These are phyloP conservation scores for Opisthograptis luteolata DNA, from an alignment of 2,888 invertebrate species.

Conservation along the genomic window DNA sequence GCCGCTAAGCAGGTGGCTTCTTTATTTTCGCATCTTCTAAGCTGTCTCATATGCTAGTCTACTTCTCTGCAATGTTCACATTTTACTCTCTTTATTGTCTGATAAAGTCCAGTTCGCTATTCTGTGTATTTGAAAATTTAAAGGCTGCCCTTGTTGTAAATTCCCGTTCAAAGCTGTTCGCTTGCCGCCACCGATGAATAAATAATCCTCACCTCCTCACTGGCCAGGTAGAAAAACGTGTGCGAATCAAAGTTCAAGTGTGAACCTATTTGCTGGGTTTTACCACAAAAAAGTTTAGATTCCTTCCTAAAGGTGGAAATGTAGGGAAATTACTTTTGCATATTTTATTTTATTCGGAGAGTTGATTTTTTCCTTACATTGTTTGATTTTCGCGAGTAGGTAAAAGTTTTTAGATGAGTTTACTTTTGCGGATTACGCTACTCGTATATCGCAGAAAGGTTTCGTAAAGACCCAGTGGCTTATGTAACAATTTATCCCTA, in stretches of 20 bases:
- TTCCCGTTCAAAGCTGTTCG: constrained; percentile 55
- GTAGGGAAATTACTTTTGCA: constrained; percentile 28
- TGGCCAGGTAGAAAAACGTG: constrained; percentile 17
- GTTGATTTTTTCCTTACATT: constrained; percentile 21
- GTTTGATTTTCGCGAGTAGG: constrained; percentile 20
- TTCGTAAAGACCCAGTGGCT: not conserved
- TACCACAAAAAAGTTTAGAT: constrained; percentile 20
- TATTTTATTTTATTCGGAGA: constrained; percentile 22
- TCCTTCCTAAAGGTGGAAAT: constrained; percentile 16
- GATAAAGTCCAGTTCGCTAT: constrained; percentile 73
- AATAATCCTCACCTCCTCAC: constrained; percentile 56
- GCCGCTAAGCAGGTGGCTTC: constrained; percentile 52
- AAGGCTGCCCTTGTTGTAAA: constrained; percentile 72
- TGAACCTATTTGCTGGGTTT: constrained; percentile 27
- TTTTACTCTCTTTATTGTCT: constrained; percentile 74
- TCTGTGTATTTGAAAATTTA: constrained; percentile 74
- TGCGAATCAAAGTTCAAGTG: constrained; percentile 35
- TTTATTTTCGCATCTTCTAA: constrained; percentile 56
- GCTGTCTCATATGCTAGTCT: constrained; percentile 50
- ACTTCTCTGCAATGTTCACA: constrained; percentile 69
- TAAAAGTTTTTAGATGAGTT: constrained; percentile 9
- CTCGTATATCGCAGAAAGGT: not conserved
- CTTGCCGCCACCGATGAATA: constrained; percentile 65
- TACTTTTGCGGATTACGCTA: not conserved
- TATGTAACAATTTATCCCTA: not conserved